These are phyloP conservation scores for Myodes glareolus DNA, from an alignment of 2,113 vertebrate species.

Conservation along the genomic window DNA sequence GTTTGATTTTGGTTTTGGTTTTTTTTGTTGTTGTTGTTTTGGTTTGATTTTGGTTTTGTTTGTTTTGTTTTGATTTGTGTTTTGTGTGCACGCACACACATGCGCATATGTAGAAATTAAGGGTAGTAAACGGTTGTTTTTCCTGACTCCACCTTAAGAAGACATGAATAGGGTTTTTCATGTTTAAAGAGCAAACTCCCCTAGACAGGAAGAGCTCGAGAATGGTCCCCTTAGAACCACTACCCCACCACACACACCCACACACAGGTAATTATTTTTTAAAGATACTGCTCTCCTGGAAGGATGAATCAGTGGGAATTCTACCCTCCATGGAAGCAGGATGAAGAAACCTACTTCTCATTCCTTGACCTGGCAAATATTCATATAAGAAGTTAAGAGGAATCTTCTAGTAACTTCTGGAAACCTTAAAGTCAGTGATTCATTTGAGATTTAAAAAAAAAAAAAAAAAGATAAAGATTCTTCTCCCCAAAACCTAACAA, in stretches of 20 bases:
- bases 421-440: neutral
- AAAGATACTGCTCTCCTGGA: neutral
- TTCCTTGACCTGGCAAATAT: neutral
- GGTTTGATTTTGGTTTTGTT: neutral
- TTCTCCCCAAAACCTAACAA: conserved; percentile 42
- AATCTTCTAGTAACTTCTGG: neutral
- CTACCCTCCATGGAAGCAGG: neutral
- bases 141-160: conserved; percentile 26
- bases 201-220: neutral
- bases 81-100: no score
- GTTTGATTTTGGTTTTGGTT: neutral
- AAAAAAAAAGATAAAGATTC: conserved; percentile 40
- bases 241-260: no score
- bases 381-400: neutral
- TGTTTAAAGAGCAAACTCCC: neutral
- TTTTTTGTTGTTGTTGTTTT: neutral
- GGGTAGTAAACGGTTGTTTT: neutral
- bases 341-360: neutral
- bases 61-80: neutral
- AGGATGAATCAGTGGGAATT: conserved; percentile 5
- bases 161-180: neutral
- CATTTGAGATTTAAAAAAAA: conserved; percentile 2
- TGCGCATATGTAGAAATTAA: neutral
- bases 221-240: neutral
- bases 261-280: neutral